Evolutionary conservation across 2,888 invertebrate species (phyloP).

Genomic region (Tipula vernalis): DNA sequence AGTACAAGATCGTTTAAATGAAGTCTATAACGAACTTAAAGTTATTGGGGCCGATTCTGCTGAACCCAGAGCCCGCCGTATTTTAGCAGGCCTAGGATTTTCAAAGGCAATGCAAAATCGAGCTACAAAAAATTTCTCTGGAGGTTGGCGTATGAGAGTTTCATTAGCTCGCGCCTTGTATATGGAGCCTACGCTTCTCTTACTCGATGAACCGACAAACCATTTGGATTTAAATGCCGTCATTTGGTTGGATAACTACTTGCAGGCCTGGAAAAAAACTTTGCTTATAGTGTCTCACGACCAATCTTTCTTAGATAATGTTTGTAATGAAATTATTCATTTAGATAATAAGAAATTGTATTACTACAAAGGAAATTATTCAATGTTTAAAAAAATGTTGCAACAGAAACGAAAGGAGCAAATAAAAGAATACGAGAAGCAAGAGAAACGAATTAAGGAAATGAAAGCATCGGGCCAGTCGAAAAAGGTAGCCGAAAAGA

Average conservation of each 20-base stretch:
- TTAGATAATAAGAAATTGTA: conserved; percentile 86
- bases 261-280: conserved; percentile 98
- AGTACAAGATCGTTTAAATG: conserved; percentile 69
- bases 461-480: conserved; percentile 92
- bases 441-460: conserved; percentile 91
- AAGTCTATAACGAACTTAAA: conserved; percentile 86
- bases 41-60: conserved; percentile 97
- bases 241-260: conserved; percentile 98
- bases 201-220: conserved; percentile 98
- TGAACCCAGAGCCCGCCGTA: conserved; percentile 89
- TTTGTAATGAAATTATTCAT: conserved; percentile 98
- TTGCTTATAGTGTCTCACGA: conserved; percentile 97
- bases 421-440: conserved; percentile 95
- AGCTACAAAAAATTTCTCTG: conserved; percentile 78
- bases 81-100: conserved; percentile 95
- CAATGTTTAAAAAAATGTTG: conserved; percentile 98
- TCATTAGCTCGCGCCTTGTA: conserved; percentile 93
- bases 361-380: conserved; percentile 97
- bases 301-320: conserved; percentile 98
- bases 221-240: conserved; percentile 98
- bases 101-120: conserved; percentile 79
- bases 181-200: conserved; percentile 89
- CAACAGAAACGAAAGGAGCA: conserved; percentile 91
- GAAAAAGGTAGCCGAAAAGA: conserved; percentile 91
- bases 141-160: conserved; percentile 99